Base-by-base conservation (phyloP, 2,888 invertebrate species). In the Limnephilus lunatus region DNA sequence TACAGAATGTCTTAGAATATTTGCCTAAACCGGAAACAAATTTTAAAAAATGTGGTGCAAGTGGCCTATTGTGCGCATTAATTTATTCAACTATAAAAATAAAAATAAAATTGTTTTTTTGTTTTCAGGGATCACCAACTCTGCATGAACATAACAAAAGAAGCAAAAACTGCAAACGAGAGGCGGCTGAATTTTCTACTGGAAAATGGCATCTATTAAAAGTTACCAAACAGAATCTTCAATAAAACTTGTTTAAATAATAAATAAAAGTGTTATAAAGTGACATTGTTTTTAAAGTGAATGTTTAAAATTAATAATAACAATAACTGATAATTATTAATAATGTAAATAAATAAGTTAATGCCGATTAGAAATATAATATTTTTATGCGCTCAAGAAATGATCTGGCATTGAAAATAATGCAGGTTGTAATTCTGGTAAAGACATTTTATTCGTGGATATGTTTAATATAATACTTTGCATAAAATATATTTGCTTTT, bases 111-210 rank as follows among this genome's bases (percentile, higher is more conserved):
- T n/a, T 90, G 48, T 85, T 87, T 82, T 92, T 92, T 94, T 92
- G 94, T 30, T 95, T 95, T 31, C 95, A 96, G 99, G 93, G 99
- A 99, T 95, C 98, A 98, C 94, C 97, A 97, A 94, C 95, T 99
- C 32, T 99, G 99, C 95, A 95, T 97, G 82, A 97, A 97, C 94
- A 97, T 98, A 97, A 97, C 97, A 11, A 95, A 94, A 92, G 94
- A 95, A 0, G 96, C 95, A 14, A 91, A 93, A 85, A 93, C 95
- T 94, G 94, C 93, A 12, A 91, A 92, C 68, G 92, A 93, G 32
- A 85, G 87, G 85, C 88, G 93, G 81, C 44, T 91, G 48, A 92
- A 92, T 53, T 86, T 90, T 15, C 91, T 93, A 12, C 80, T 93
- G 82, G 93, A 93, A 85, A 93, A 82, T 35, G 92, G 92, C 35